Percentiles rank a stretch among this genome's conserved stretches.
Conservation (phyloP, 1,140 invertebrate species). For the Solenopsis fugax region DNA sequence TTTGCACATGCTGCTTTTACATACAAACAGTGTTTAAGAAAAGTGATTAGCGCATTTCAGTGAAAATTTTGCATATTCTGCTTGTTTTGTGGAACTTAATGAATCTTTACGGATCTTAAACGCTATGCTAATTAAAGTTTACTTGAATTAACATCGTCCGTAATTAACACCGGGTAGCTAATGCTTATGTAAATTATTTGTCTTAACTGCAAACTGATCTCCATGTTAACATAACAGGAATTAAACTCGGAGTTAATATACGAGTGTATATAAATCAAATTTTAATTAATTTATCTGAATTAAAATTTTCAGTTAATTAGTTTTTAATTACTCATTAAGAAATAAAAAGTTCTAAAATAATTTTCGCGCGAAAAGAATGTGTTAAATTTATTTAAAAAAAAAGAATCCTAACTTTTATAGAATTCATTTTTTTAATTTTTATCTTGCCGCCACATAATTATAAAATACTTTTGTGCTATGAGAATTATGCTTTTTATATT, state of each 20-base stretch:
- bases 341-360: conserved; percentile 3
- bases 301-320: neutral
- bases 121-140: conserved; percentile 29
- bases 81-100: conserved; percentile 11
- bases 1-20: too few species aligned
- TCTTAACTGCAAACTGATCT: conserved; percentile 34
- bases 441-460: neutral
- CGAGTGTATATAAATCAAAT: neutral
- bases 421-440: neutral
- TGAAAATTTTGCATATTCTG: conserved; percentile 15
- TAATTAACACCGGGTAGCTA: conserved; percentile 36
- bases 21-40: neutral
- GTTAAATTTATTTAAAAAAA: neutral
- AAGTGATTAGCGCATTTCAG: conserved; percentile 3
- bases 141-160: conserved; percentile 22
- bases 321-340: neutral
- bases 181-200: conserved; percentile 46
- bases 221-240: conserved; percentile 14
- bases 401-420: neutral
- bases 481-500: conserved; percentile 3
- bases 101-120: conserved; percentile 10
- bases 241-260: conserved; percentile 26
- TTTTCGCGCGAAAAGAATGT: neutral
- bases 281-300: neutral
- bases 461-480: neutral